These are phyloP conservation scores for Drosophila nebulosa DNA, from an alignment of 1,140 invertebrate species.

Conservation along the genomic window DNA sequence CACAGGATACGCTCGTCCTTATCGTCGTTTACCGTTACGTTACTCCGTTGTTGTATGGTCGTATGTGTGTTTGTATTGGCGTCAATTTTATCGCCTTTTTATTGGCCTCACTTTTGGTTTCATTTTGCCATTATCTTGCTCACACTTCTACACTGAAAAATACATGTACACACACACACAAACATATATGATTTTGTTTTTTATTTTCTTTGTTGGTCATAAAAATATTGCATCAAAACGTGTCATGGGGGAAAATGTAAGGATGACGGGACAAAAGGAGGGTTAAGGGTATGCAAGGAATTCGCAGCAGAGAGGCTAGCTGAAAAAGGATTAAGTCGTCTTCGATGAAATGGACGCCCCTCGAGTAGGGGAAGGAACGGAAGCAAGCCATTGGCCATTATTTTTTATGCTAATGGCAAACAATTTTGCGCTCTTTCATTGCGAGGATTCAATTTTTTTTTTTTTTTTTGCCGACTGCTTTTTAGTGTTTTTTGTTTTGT, in stretches of 20 bases:
- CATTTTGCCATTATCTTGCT: constrained; percentile 58
- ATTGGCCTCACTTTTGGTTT: constrained; percentile 76
- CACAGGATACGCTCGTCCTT: constrained; percentile 53
- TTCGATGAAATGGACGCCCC: constrained; percentile 57
- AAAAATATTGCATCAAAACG: constrained; percentile 59
- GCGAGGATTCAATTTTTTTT: constrained; percentile 37
- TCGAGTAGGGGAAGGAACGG: not conserved
- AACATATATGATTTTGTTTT: not conserved
- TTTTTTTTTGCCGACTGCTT: constrained; percentile 46
- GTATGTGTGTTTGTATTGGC: constrained; percentile 35
- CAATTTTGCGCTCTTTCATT: constrained; percentile 67
- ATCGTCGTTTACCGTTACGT: constrained; percentile 31
- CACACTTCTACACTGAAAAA: constrained; percentile 38
- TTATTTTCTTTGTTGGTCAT: constrained; percentile 30
- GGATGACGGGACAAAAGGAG: constrained; percentile 22
- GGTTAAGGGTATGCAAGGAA: not conserved
- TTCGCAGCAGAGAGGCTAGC: constrained; percentile 1
- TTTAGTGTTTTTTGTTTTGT: constrained; percentile 26
- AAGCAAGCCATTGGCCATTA: constrained; percentile 48
- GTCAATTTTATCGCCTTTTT: constrained; percentile 76
- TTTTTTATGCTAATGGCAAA: constrained; percentile 75
- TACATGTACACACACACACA: not conserved
- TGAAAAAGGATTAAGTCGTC: constrained; percentile 69
- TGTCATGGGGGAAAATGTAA: not conserved
- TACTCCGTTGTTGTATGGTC: not conserved